Percentiles rank a stretch among this genome's conserved stretches.
Conservation (phyloP, 2,113 vertebrate species). For the Manacus vitellinus region DNA sequence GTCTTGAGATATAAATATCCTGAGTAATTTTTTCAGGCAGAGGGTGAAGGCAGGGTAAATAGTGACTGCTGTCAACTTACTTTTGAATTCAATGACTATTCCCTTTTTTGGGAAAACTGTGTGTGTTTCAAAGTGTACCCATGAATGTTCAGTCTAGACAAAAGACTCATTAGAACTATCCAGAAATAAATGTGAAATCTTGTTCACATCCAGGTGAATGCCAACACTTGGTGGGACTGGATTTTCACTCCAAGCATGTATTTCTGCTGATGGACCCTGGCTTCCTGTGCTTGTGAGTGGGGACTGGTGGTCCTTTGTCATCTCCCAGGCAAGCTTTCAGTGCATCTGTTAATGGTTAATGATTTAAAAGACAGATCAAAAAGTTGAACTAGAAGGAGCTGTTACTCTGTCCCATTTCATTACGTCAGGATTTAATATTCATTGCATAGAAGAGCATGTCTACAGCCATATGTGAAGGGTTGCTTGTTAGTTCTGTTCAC, state of each 20-base stretch:
- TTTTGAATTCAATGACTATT: neutral
- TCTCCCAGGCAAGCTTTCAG: neutral
- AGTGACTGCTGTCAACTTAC: neutral
- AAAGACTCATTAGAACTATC: neutral
- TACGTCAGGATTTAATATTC: neutral
- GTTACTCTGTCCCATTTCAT: neutral
- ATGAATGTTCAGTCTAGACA: neutral
- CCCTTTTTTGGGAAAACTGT: neutral
- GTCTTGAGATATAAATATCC: neutral
- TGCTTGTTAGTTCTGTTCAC: neutral
- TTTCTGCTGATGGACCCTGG: neutral
- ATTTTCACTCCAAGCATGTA: neutral
- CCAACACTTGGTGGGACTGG: neutral
- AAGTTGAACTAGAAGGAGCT: neutral
- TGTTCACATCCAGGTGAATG: neutral
- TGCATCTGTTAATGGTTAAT: neutral
- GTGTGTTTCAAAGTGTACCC: neutral
- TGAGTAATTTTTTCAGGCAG: neutral
- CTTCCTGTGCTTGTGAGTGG: neutral
- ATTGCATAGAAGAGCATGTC: neutral
- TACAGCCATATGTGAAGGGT: neutral
- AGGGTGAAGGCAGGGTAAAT: neutral
- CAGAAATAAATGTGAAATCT: neutral
- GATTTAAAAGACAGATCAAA: neutral
- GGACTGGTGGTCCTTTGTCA: neutral